A percentile compares a stretch with the other conserved stretches of the same genome.
phyloP scores from a whole-genome alignment of 2,888 invertebrate genomes.

The Myathropa florea region DNA sequence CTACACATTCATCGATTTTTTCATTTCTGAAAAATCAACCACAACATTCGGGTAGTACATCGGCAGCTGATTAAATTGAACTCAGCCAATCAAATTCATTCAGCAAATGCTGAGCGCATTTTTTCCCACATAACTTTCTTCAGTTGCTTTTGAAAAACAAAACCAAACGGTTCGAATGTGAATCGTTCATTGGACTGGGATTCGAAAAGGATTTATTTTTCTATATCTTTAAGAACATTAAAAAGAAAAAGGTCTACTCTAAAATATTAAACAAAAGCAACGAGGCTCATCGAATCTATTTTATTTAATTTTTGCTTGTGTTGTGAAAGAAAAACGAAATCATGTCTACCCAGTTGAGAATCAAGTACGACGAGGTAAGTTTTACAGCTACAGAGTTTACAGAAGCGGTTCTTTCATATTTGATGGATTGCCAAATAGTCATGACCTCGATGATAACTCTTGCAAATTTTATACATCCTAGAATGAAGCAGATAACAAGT shows the following conservation, averaged over 20 bases:
- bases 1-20: background rate
- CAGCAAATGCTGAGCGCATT: conserved; percentile 68
- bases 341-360: conserved; percentile 53
- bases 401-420: background rate
- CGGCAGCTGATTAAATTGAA: conserved; percentile 48
- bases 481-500: conserved; percentile 76
- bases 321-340: conserved; percentile 11
- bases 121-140: conserved; percentile 62
- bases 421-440: background rate
- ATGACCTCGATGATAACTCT: background rate
- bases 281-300: conserved; percentile 48
- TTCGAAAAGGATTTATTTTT: conserved; percentile 16
- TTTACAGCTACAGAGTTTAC: conserved; percentile 10
- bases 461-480: conserved; percentile 41
- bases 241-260: background rate
- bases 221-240: conserved; percentile 3
- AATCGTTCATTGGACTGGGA: conserved; percentile 57
- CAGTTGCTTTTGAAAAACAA: conserved; percentile 76
- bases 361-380: conserved; percentile 59
- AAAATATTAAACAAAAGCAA: conserved; percentile 29
- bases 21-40: background rate
- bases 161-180: conserved; percentile 74
- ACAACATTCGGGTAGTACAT: conserved; percentile 17
- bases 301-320: conserved; percentile 37
- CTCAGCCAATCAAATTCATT: conserved; percentile 58